phyloP scores from a whole-genome alignment of 2,888 invertebrate species.

The Diaphora mendica region DNA sequence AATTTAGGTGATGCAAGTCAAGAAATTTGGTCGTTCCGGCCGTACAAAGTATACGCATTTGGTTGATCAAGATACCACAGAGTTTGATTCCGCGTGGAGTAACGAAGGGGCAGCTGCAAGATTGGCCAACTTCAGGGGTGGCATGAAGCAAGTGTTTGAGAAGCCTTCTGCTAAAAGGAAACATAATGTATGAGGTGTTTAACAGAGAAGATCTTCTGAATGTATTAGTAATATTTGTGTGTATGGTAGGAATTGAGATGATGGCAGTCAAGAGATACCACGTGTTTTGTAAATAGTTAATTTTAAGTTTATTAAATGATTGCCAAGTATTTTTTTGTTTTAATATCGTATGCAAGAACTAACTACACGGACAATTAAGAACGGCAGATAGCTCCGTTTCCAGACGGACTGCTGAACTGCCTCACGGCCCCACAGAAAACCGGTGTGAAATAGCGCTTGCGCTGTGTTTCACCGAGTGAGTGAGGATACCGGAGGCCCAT shows the following conservation, averaged over 20 bases:
- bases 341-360: background rate
- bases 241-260: background rate
- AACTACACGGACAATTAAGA: too few species aligned
- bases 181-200: conserved; percentile 54
- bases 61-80: conserved; percentile 99
- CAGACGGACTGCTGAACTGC: too few species aligned
- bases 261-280: background rate
- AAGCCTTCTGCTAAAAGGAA: conserved; percentile 89
- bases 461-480: too few species aligned
- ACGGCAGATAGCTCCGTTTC: too few species aligned
- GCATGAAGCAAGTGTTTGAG: conserved; percentile 97
- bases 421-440: too few species aligned
- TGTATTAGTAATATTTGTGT: background rate
- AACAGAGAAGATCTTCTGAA: background rate
- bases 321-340: background rate
- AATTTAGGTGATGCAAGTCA: conserved; percentile 98
- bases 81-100: conserved; percentile 99
- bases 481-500: too few species aligned
- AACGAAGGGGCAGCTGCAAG: conserved; percentile 89
- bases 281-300: conserved; percentile 14
- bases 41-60: conserved; percentile 99
- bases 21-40: conserved; percentile 99
- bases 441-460: too few species aligned
- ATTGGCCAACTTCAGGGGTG: conserved; percentile 92
- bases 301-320: conserved; percentile 13